Conservation (phyloP, 53 echinoderm and acorn worm species). For the Zoroaster sp. region DNA sequence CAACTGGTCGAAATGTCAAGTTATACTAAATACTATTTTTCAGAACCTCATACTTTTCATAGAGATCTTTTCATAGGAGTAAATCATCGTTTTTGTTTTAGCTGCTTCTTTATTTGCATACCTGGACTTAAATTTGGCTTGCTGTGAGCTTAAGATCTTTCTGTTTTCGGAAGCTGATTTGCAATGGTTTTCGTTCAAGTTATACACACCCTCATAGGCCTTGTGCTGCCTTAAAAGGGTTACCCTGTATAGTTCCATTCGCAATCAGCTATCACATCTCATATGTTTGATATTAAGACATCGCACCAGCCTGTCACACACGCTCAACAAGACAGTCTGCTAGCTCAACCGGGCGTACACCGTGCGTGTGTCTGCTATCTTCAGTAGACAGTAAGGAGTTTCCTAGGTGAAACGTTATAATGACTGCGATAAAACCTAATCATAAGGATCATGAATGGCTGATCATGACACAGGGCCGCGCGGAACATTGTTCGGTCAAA, state of each 20-base stretch:
- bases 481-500: slow-evolving; percentile 59
- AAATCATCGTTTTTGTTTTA: too few species aligned
- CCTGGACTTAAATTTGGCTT: too few species aligned
- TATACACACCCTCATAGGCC: too few species aligned
- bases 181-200: too few species aligned
- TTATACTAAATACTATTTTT: too few species aligned
- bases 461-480: slow-evolving; percentile 57
- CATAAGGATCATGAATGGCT: slow-evolving; percentile 56
- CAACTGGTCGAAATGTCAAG: too few species aligned
- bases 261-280: slow-evolving; percentile 38
- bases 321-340: slow-evolving; percentile 23
- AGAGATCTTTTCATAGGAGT: too few species aligned
- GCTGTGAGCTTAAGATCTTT: too few species aligned
- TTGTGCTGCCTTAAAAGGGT: not conserved
- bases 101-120: too few species aligned
- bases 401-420: slow-evolving; percentile 43
- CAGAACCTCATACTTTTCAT: too few species aligned
- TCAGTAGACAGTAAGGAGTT: not conserved
- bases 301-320: slow-evolving; percentile 29
- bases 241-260: not conserved
- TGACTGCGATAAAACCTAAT: slow-evolving; percentile 58
- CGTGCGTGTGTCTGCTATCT: slow-evolving; percentile 21
- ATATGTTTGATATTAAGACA: slow-evolving; percentile 25
- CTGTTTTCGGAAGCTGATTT: too few species aligned
- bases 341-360: slow-evolving; percentile 1